These are phyloP conservation scores for Brassicogethes aeneus DNA, from an alignment of 2,888 invertebrate species.

Conservation along the genomic window DNA sequence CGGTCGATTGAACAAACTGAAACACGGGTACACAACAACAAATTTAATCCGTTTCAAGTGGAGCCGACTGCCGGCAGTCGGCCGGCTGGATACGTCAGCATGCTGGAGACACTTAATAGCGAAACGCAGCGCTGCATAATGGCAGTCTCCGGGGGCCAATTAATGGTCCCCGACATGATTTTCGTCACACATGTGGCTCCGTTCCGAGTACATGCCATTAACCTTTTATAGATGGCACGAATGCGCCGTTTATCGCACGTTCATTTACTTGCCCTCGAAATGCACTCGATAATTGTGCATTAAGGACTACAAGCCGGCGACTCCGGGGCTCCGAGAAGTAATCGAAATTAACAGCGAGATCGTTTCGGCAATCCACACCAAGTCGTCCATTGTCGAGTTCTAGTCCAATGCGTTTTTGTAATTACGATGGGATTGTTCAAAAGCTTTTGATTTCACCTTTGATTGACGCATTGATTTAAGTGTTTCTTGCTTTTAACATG, in stretches of 20 bases:
- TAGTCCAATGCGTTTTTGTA: no score
- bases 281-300: not conserved
- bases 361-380: not conserved
- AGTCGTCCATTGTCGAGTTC: not conserved
- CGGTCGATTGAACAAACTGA: no score
- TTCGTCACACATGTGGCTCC: constrained; percentile 25
- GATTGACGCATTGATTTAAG: no score
- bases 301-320: not conserved
- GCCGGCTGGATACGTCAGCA: not conserved
- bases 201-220: constrained; percentile 26
- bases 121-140: not conserved
- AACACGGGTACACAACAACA: no score
- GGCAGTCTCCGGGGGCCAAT: constrained; percentile 10
- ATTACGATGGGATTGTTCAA: no score
- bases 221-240: constrained; percentile 28
- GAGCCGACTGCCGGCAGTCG: no score
- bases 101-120: not conserved
- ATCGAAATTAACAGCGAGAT: not conserved
- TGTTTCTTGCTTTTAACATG: no score
- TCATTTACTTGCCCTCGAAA: not conserved
- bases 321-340: not conserved
- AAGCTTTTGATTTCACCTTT: no score
- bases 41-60: no score
- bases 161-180: constrained; percentile 16
- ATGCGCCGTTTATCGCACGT: constrained; percentile 12